A percentile compares a stretch with the other conserved stretches of the same genome.
phyloP scores from a whole-genome alignment of 1,140 invertebrate species.

The Paracyclopina nana region DNA sequence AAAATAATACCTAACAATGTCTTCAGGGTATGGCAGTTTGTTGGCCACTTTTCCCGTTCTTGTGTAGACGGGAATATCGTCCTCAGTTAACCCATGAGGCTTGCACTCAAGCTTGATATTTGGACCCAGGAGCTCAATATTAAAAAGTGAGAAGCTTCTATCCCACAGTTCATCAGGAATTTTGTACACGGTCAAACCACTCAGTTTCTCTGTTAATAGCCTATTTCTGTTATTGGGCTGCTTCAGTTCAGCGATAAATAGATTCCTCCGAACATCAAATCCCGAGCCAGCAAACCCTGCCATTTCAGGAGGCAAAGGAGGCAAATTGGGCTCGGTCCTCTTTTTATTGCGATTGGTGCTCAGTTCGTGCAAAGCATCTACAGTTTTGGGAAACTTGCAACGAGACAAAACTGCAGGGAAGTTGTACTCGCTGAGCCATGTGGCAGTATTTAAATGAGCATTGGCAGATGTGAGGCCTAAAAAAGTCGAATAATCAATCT shows the following conservation, averaged over 20 bases:
- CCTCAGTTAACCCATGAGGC: conserved; percentile 4
- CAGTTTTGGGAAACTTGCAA: conserved; percentile 2
- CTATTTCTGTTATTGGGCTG: not conserved
- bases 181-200: not conserved
- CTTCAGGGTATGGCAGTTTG: not conserved
- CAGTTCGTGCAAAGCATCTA: not conserved
- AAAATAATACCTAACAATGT: no score
- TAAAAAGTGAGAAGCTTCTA: not conserved
- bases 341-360: conserved; percentile 2
- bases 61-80: not conserved
- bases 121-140: not conserved
- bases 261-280: not conserved
- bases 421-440: conserved; percentile 2
- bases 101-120: not conserved
- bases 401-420: not conserved
- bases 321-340: not conserved
- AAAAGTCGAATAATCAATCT: no score
- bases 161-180: conserved; percentile 7
- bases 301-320: not conserved
- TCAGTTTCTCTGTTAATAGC: conserved; percentile 1
- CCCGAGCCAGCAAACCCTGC: not conserved
- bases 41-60: not conserved
- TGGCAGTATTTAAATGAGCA: not conserved
- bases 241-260: not conserved
- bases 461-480: no score